Base-by-base conservation (phyloP, 2,113 vertebrate species). In the Chauna torquata region DNA sequence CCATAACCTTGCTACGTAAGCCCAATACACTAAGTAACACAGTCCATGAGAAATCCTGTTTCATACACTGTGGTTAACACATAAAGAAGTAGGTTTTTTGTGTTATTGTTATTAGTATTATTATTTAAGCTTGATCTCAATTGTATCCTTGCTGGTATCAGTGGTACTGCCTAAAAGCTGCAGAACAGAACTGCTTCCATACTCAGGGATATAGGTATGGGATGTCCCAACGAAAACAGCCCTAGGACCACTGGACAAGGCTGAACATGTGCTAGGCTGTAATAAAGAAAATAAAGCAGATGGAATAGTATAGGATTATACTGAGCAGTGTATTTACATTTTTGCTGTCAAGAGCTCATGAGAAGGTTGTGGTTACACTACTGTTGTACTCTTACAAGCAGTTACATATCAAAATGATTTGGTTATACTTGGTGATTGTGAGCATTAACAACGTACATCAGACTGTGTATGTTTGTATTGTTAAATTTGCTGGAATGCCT, bases 361-460 rank as follows among this genome's bases (percentile, higher is more conserved):
- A 27, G 1, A 80, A 61, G 4, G 82, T 86, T 5, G 1, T 61
- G 47, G 16, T 86, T 70, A 50, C 11, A 18, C 5, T 58, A 5
- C 28, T 38, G 17, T 32, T 86, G 11, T 42, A 36, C 6, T 27
- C 36, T 34, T 74, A 55, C 2, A 62, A 44, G 19, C 12, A 47
- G 10, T n/a, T 34, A 14, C 3, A 15, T 38, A 22, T 20, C 58
- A 81, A 80, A 87, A 59, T 58, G 55, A 38, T 2, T 49, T 50
- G 16, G 11, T 44, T 69, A 3, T 5, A 65, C 72, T 72, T 78
- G 16, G 3, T 0, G 0, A 62, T 2, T 27, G 15, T 30, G 16
- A 81, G 9, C 9, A 69, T 74, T 42, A 82, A 85, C 74, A 79
- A 18, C 5, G 14, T 23, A 16, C 5, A 27, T 36, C 27, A 45